Conservation (phyloP, 2,113 vertebrate species). For the Pseudorectes ferrugineus region DNA sequence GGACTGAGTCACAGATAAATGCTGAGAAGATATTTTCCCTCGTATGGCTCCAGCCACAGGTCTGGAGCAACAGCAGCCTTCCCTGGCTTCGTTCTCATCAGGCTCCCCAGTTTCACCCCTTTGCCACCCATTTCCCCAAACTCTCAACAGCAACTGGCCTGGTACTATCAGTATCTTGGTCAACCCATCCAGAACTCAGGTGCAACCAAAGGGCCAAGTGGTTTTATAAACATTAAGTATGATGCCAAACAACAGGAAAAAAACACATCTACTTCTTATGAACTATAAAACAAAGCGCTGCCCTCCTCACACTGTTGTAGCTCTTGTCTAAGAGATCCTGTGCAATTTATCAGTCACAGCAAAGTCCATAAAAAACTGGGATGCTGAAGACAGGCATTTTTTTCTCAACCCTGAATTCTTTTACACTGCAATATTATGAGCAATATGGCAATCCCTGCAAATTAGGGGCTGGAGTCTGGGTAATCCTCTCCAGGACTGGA, state of each 20-base stretch:
- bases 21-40: background rate
- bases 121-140: background rate
- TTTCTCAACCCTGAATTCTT: background rate
- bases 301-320: background rate
- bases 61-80: background rate
- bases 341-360: background rate
- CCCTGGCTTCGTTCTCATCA: accelerated
- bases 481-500: background rate
- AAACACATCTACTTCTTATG: accelerated
- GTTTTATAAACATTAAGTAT: background rate
- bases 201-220: background rate
- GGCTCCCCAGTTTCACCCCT: background rate
- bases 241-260: background rate
- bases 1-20: background rate
- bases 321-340: background rate
- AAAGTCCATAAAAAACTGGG: background rate
- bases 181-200: background rate
- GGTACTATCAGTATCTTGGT: background rate
- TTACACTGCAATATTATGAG: background rate
- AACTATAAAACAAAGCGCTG: background rate
- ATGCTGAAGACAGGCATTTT: background rate
- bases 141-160: background rate
- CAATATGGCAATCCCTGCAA: background rate
- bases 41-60: background rate
- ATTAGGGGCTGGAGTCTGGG: background rate